Percentiles rank a stretch among this genome's conserved stretches.
These are phyloP conservation scores for Lepus oiostolus DNA, from an alignment of 2,797 vertebrate species.

Conservation along the genomic window DNA sequence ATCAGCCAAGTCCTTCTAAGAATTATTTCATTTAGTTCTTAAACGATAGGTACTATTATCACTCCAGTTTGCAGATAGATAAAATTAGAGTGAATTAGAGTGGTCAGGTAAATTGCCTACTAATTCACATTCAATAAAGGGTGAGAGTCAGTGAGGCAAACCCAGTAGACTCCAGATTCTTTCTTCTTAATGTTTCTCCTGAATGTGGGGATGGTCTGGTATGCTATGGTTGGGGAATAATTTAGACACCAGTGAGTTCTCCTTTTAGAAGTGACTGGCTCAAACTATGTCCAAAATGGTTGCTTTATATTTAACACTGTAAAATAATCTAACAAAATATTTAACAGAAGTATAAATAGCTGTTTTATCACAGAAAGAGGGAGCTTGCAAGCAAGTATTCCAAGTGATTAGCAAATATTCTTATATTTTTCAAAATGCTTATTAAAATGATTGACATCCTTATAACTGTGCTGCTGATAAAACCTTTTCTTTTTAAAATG, in stretches of 20 bases:
- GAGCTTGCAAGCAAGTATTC: neutral
- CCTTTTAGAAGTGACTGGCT: neutral
- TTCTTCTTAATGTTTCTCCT: neutral
- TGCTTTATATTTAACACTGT: neutral
- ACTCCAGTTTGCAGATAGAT: neutral
- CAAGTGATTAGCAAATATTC: neutral
- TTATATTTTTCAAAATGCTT: neutral
- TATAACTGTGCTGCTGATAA: neutral
- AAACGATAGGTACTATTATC: neutral
- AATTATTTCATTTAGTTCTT: neutral
- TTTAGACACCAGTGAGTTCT: neutral
- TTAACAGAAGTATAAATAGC: neutral
- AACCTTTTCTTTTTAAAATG: neutral
- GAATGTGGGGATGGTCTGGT: neutral
- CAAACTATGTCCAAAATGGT: neutral
- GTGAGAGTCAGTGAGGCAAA: neutral
- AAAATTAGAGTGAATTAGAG: neutral
- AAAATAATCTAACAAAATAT: neutral
- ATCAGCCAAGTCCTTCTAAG: neutral
- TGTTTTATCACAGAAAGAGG: neutral
- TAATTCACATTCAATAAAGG: neutral
- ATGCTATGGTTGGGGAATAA: neutral
- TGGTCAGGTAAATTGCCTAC: constrained; percentile 16
- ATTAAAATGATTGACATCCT: neutral
- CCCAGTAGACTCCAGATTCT: neutral